Conservation (phyloP, 1,140 invertebrate genomes). For the Drosophila littoralis region DNA sequence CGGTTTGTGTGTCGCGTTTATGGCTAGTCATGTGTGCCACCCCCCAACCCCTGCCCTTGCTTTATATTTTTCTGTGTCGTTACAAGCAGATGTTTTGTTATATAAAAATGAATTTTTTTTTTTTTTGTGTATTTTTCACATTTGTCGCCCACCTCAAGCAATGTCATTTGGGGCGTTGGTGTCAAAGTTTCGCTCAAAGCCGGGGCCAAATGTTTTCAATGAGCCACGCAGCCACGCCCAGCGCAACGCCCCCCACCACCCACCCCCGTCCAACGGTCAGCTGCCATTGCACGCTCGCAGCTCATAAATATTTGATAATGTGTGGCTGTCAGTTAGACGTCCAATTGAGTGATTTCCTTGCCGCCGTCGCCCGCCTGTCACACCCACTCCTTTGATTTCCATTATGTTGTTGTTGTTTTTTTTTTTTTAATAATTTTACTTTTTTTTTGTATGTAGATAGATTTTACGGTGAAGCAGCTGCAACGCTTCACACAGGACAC, state of each 20-base stretch:
- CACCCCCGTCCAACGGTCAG: constrained; percentile 20
- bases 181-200: constrained; percentile 56
- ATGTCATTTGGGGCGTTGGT: constrained; percentile 73
- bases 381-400: constrained; percentile 24
- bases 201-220: constrained; percentile 72
- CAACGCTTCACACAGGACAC: constrained; percentile 48
- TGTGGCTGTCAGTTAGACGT: constrained; percentile 76
- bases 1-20: constrained; percentile 52
- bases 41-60: not conserved
- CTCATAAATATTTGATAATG: constrained; percentile 80
- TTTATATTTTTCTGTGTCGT: constrained; percentile 27
- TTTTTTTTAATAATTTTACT: constrained; percentile 55
- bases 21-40: constrained; percentile 68
- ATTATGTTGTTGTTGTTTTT: constrained; percentile 41
- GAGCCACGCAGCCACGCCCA: constrained; percentile 47
- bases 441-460: constrained; percentile 37
- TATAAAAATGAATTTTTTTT: constrained; percentile 28
- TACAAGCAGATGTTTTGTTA: constrained; percentile 65
- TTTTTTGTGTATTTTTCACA: constrained; percentile 18
- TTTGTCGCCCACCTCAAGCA: not conserved
- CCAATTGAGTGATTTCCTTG: constrained; percentile 78
- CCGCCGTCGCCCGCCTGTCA: not conserved
- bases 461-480: constrained; percentile 48
- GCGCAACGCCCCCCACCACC: not conserved
- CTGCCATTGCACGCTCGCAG: constrained; percentile 28